Conservation (phyloP, 2,113 vertebrate species). For the Chaetura pelagica region DNA sequence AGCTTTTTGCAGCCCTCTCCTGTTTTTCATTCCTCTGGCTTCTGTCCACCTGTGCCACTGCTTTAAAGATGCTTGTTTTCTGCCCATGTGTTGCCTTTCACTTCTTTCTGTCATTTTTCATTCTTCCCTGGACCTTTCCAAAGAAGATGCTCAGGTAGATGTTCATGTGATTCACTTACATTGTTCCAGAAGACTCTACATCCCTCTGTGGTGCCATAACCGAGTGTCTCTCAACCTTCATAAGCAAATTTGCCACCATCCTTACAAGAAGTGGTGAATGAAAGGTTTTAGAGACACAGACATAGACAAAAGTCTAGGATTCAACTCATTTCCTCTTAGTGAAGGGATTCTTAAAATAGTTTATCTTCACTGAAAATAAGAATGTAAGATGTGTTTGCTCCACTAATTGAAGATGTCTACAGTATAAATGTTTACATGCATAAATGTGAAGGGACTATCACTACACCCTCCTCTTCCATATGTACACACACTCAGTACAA, state of each 20-base stretch:
- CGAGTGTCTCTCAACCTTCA: not conserved
- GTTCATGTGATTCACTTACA: not conserved
- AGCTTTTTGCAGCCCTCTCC: not conserved
- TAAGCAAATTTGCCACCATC: not conserved
- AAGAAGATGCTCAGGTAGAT: not conserved
- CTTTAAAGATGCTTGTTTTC: not conserved
- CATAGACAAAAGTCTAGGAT: not conserved
- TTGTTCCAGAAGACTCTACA: not conserved
- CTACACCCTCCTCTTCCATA: slow-evolving; percentile 30
- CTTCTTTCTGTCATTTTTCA: not conserved
- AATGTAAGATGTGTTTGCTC: not conserved
- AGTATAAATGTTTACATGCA: slow-evolving; percentile 44
- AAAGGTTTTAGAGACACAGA: not conserved
- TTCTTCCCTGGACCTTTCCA: not conserved
- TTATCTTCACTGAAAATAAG: not conserved
- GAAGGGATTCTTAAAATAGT: slow-evolving; percentile 12
- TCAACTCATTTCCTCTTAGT: not conserved
- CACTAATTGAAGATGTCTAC: not conserved
- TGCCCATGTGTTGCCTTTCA: not conserved
- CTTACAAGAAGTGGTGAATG: not conserved
- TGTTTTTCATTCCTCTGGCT: not conserved
- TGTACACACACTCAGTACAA: not conserved
- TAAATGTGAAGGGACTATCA: slow-evolving; percentile 28
- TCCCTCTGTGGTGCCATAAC: not conserved
- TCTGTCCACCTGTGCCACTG: not conserved